Conservation (phyloP, 2,797 vertebrate species). For the Coccyzus lansbergi region DNA sequence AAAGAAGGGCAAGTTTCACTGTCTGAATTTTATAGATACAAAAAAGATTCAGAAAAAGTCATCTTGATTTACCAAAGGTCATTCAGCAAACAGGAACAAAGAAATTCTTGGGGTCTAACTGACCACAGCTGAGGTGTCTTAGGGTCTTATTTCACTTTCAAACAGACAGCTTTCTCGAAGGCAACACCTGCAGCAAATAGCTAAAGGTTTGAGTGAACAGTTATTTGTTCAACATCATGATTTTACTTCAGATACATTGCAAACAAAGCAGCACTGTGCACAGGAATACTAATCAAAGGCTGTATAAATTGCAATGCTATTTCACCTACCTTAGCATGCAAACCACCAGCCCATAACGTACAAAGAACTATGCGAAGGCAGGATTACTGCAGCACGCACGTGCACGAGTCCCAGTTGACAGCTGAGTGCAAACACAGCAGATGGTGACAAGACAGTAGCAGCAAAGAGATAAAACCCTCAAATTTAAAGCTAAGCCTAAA, state of each 20-base stretch:
- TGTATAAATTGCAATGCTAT: not conserved
- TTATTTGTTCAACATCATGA: not conserved
- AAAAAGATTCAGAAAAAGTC: not conserved
- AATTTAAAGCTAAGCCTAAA: conserved; percentile 28
- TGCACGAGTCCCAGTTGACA: not conserved
- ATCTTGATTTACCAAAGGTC: not conserved
- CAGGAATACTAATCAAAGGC: not conserved
- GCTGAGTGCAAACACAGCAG: conserved; percentile 20
- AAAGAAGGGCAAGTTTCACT: not conserved
- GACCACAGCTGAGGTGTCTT: not conserved
- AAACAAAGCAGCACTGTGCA: not conserved
- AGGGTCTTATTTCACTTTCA: not conserved
- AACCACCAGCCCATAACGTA: not conserved
- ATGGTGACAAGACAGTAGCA: conserved; percentile 25
- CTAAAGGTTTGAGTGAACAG: not conserved
- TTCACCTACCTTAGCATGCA: not conserved
- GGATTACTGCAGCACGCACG: not conserved
- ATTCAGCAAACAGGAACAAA: not conserved
- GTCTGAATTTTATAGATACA: not conserved
- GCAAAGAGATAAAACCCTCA: not conserved
- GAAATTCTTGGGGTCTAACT: not conserved
- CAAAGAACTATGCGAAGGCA: not conserved
- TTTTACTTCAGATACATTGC: not conserved
- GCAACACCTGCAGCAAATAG: not conserved
- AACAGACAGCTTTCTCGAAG: not conserved